These are phyloP conservation scores for Argyresthia goedartella DNA, from an alignment of 2,888 invertebrate species.

Conservation along the genomic window DNA sequence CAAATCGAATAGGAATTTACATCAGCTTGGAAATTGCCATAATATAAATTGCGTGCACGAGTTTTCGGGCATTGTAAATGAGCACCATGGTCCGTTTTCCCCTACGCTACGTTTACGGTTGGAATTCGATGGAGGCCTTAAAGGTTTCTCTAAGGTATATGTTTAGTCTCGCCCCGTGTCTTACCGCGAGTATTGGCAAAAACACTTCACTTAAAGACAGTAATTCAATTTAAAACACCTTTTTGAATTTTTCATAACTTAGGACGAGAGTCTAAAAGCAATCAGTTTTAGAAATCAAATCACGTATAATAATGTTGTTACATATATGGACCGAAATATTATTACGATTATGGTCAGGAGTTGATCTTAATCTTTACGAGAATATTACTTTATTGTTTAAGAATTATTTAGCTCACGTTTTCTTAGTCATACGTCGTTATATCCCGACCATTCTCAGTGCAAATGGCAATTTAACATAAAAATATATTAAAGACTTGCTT, in stretches of 20 bases:
- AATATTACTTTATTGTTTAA: conserved; percentile 5
- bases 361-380: conserved; percentile 41
- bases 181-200: too few relatives aligned
- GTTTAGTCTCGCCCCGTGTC: too few relatives aligned
- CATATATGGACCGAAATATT: conserved; percentile 29
- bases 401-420: conserved; percentile 56
- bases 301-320: conserved; percentile 65
- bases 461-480: conserved; percentile 32
- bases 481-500: conserved; percentile 35
- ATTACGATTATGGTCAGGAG: conserved; percentile 46
- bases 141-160: too few relatives aligned
- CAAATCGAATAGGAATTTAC: conserved; percentile 38
- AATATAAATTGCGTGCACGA: background rate
- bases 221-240: background rate
- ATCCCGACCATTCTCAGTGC: conserved; percentile 15
- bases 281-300: conserved; percentile 36
- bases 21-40: background rate
- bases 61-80: background rate
- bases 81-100: background rate
- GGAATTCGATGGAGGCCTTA: too few relatives aligned
- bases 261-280: conserved; percentile 27
- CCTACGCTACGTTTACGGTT: too few relatives aligned
- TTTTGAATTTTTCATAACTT: conserved; percentile 12
- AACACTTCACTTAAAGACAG: too few relatives aligned
- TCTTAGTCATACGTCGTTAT: conserved; percentile 54